Evolutionary conservation across 2,888 invertebrate genomes (phyloP), one percentile per base, ranked within the genome.

Genomic region (Microplitis deprimator): DNA sequence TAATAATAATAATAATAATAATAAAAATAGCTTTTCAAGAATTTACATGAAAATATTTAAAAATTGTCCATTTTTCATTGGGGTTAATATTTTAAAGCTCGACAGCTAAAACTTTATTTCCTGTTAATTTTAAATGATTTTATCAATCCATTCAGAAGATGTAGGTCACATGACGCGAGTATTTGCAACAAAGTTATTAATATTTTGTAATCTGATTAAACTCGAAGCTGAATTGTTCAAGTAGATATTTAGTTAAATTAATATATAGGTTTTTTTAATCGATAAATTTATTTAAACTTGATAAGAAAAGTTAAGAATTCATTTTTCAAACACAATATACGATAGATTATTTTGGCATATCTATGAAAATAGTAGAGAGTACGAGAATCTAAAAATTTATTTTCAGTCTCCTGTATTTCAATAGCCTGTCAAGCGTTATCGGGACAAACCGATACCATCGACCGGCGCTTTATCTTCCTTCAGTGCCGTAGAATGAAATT

Each of bases 401-500:
- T 50, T 50, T 64, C 29, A 50, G 39, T 68, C 68, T 61, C 71
- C 69, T 41, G 75, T 73, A 41, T 74, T 68, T 78, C 72, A 77
- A 78, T 78, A 80, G 50, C 50, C 13, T 50, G 50, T 50, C 50
- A 50, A 50, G 50, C 50, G 3, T 50, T 50, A 50, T 50, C 50
- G 50, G 50, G 13, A 50, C 50, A 68, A 41, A 41, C 50, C 41
- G 17, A 68, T 17, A 68, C 40, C 20, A n/a, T 62, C 17, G 68
- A 77, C 68, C 77, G 79, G 77, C 77, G 79, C 77, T 83, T 79
- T 82, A 81, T 84, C 74, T 75, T 60, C 74, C 76, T 60, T 20
- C 70, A 10, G 41, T 78, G 78, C 68, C 29, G 65, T 73, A 67
- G 73, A 79, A 68, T 76, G 78, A 78, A 81, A 83, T 81, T 79